Conservation (phyloP, 2,113 vertebrate species). For the Clarias macrocephalus region DNA sequence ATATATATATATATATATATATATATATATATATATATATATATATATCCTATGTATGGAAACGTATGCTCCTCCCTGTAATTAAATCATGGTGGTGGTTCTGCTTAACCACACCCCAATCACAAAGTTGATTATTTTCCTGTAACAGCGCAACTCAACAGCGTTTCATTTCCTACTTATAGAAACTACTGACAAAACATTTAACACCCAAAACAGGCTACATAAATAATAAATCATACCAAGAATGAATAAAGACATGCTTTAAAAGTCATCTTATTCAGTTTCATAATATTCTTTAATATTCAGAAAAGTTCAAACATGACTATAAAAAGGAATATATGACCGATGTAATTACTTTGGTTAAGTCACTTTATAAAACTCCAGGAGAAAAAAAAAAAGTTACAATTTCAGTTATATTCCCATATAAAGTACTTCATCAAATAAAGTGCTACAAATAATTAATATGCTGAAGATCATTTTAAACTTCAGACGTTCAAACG, state of each 20-base stretch:
- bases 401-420: not conserved
- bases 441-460: slow-evolving; percentile 29
- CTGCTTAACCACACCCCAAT: too few relatives aligned
- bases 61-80: too few relatives aligned
- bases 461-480: not conserved
- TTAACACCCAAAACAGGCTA: not conserved
- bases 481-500: not conserved
- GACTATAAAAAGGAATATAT: slow-evolving; percentile 18
- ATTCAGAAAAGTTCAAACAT: slow-evolving; percentile 24
- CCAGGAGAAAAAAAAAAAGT: slow-evolving; percentile 1
- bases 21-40: too few relatives aligned
- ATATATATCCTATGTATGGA: too few relatives aligned
- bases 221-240: not conserved
- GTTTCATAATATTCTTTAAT: slow-evolving; percentile 32
- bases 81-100: too few relatives aligned
- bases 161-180: not conserved
- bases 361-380: slow-evolving; percentile 26
- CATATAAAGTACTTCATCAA: not conserved
- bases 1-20: too few relatives aligned
- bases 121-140: not conserved
- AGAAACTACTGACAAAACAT: not conserved
- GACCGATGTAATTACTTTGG: slow-evolving; percentile 42
- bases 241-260: not conserved
- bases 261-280: not conserved
- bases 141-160: not conserved